phyloP scores from a whole-genome alignment of 2,113 vertebrate species.

The Strigops habroptila region DNA sequence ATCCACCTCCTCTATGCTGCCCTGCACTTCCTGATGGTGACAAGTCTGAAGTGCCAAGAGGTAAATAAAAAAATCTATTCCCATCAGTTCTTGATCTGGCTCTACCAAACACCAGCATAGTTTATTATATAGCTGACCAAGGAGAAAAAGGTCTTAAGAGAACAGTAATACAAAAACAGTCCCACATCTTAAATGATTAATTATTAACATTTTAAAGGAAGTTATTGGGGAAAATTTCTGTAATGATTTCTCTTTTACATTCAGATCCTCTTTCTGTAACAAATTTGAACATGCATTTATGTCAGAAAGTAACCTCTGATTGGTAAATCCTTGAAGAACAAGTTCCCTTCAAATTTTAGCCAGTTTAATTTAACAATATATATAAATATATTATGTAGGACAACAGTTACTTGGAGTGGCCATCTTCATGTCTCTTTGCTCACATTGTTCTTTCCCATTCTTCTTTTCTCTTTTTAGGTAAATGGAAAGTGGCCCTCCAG shows the following conservation, averaged over 20 bases:
- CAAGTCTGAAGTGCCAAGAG: not conserved
- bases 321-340: not conserved
- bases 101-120: not conserved
- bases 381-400: not conserved
- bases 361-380: not conserved
- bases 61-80: not conserved
- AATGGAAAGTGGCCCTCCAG: not conserved
- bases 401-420: not conserved
- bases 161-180: not conserved
- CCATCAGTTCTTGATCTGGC: not conserved
- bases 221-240: not conserved
- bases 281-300: not conserved
- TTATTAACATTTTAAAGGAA: not conserved
- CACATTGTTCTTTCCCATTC: not conserved
- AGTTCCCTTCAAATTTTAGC: not conserved
- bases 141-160: not conserved
- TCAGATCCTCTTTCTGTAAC: not conserved
- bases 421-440: not conserved
- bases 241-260: not conserved
- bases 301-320: not conserved
- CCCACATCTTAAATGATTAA: not conserved
- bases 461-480: not conserved
- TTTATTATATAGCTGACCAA: not conserved
- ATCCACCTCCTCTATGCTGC: not conserved
- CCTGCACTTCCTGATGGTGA: not conserved